Evolutionary conservation across 1,140 invertebrate genomes (phyloP), one percentile per base, ranked within the genome.

Genomic region (Drosophila orosa): DNA sequence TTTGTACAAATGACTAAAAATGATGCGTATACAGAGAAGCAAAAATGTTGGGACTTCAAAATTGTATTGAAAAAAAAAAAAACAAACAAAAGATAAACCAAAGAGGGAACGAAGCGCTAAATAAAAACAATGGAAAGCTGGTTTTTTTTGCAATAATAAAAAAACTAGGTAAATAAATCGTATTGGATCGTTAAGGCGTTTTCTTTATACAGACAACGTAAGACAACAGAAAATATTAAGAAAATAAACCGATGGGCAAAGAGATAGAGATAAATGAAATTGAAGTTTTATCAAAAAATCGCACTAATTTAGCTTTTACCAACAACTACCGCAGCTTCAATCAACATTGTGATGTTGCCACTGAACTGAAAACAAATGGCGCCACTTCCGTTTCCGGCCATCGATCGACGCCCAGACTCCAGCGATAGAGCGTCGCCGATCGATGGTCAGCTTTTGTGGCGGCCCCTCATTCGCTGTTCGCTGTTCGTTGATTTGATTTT

Each of bases 321-420:
- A 91, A 91, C 90, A 91, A 91, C 90, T 91, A 91, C 90, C 90
- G 75, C 65, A 78, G 90, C 90, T 89, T 91, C 55, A 91, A 91
- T 91, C 90, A 91, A 91, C 90, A 91, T 91, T 90, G 90, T 91
- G 90, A 91, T 90, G 87, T 91, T 91, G 85, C 84, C 84, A 89
- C 84, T 75, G 29, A 50, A 78, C 60, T 58, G 61, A 78, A 78
- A 68, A 40, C 31, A 67, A 27, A 31, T 56, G 50, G 52, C 60
- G 54, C 17, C 24, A 45, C 47, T 40, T 68, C 61, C 58, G 40
- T 42, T 62, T 42, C 35, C 22, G 39, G 35, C 39, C 25, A 59
- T 77, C 60, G 56, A 60, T 44, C 65, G 74, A 63, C 65, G 65
- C 6, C 22, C 25, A 33, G 42, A 67, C 65, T 68, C 65, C 65